Conservation (phyloP, 2,797 vertebrate genomes). For the Gambusia yucatana region DNA sequence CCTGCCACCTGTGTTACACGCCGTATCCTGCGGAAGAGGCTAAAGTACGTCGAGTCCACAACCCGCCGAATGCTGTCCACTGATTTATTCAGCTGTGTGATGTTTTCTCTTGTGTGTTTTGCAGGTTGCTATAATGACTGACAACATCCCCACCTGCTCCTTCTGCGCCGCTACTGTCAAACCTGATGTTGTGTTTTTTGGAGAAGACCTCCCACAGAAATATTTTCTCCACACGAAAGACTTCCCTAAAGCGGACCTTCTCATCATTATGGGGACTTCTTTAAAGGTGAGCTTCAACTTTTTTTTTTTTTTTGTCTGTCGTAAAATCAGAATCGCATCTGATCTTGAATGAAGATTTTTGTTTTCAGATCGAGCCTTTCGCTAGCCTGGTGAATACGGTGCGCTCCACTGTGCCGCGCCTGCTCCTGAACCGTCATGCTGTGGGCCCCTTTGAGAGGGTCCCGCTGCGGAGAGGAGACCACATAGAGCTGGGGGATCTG, state of each 20-base stretch:
- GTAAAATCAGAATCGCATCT: background rate
- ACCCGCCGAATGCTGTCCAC: background rate
- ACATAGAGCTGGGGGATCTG: constrained; percentile 82
- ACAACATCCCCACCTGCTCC: constrained; percentile 75
- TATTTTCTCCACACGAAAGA: constrained; percentile 82
- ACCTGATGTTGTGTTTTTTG: constrained; percentile 85
- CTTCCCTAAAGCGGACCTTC: constrained; percentile 84
- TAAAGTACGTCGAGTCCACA: constrained; percentile 64
- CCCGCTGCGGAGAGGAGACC: constrained; percentile 75
- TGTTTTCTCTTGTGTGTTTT: background rate
- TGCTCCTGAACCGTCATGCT: constrained; percentile 81
- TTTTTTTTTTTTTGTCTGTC: background rate
- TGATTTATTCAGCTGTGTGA: background rate
- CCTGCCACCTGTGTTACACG: constrained; percentile 86
- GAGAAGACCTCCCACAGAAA: constrained; percentile 84
- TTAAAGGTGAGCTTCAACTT: constrained; percentile 70
- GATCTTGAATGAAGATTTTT: background rate
- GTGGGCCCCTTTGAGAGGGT: constrained; percentile 81
- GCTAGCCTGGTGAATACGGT: constrained; percentile 85
- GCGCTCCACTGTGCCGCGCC: constrained; percentile 78
- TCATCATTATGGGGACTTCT: constrained; percentile 86
- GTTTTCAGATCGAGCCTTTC: constrained; percentile 82
- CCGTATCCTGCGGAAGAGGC: constrained; percentile 82
- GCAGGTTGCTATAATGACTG: constrained; percentile 78
- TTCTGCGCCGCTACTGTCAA: constrained; percentile 84